These are phyloP conservation scores for Trichoplusia ni DNA, from an alignment of 1,140 invertebrate species.

Conservation along the genomic window DNA sequence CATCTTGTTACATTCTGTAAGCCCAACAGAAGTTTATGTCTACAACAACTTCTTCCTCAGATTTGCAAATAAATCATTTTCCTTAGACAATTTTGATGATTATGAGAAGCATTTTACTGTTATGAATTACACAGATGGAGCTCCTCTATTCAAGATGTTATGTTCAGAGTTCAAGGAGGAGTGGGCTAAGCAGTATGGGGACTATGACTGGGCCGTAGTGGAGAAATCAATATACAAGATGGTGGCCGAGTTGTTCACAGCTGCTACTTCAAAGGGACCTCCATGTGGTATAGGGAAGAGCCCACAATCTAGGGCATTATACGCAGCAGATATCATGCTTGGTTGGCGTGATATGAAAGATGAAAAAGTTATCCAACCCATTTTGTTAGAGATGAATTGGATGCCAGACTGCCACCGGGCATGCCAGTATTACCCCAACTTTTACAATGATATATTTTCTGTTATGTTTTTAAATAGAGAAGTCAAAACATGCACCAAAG, in stretches of 20 bases:
- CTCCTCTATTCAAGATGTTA: constrained; percentile 85
- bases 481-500: constrained; percentile 71
- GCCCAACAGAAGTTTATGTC: constrained; percentile 88
- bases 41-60: constrained; percentile 94
- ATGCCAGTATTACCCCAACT: constrained; percentile 94
- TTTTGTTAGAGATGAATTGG: constrained; percentile 94
- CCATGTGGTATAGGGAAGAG: constrained; percentile 89
- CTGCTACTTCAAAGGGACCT: constrained; percentile 84
- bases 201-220: constrained; percentile 83
- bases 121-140: constrained; percentile 91
- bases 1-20: constrained; percentile 88
- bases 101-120: constrained; percentile 97
- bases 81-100: constrained; percentile 90
- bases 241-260: constrained; percentile 88
- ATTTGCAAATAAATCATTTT: constrained; percentile 93
- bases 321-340: constrained; percentile 94
- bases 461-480: constrained; percentile 89
- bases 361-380: constrained; percentile 85
- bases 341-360: constrained; percentile 82
- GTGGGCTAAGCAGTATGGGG: constrained; percentile 89
- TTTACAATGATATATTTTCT: constrained; percentile 94
- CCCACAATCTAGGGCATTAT: constrained; percentile 92
- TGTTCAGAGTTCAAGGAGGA: constrained; percentile 90
- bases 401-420: constrained; percentile 94
- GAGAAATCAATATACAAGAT: constrained; percentile 89